Conservation (phyloP, 2,888 invertebrate species). For the Catocala sponsa region DNA sequence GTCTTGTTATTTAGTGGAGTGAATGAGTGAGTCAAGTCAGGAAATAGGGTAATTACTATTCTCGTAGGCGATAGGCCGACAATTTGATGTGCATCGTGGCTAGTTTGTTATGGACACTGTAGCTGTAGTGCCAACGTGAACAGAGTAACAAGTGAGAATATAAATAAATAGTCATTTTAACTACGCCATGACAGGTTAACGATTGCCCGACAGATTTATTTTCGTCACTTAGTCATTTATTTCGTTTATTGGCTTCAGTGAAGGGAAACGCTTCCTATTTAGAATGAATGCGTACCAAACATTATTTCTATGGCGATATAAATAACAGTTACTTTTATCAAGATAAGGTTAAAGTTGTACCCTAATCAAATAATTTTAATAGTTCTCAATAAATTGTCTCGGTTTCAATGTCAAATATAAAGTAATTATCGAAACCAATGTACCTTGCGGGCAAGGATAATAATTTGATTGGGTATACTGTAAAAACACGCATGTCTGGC, state of each 20-base stretch:
- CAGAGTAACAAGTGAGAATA: background rate
- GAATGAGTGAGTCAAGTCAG: constrained; percentile 10
- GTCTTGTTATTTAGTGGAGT: constrained; percentile 2
- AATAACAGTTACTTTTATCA: constrained; percentile 10
- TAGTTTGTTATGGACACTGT: too few species aligned
- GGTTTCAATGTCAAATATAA: constrained; percentile 35
- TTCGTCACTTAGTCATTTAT: background rate
- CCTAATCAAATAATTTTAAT: constrained; percentile 13
- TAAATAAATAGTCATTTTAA: constrained; percentile 2
- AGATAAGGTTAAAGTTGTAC: constrained; percentile 8
- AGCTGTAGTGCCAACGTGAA: too few species aligned
- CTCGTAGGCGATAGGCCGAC: background rate
- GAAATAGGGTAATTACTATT: constrained; percentile 8
- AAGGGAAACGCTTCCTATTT: constrained; percentile 1
- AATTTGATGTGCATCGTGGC: constrained; percentile 5
- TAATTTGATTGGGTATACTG: constrained; percentile 19
- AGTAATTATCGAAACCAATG: constrained; percentile 18
- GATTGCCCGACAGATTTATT: background rate
- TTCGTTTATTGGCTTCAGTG: constrained; percentile 3
- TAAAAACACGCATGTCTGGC: constrained; percentile 28
- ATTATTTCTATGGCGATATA: background rate
- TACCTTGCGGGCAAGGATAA: constrained; percentile 18
- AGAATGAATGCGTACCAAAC: background rate
- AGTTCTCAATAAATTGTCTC: constrained; percentile 11
- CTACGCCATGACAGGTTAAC: background rate